Evolutionary conservation across 1,140 invertebrate species (phyloP).

Genomic region (Vollenhovia emeryi): DNA sequence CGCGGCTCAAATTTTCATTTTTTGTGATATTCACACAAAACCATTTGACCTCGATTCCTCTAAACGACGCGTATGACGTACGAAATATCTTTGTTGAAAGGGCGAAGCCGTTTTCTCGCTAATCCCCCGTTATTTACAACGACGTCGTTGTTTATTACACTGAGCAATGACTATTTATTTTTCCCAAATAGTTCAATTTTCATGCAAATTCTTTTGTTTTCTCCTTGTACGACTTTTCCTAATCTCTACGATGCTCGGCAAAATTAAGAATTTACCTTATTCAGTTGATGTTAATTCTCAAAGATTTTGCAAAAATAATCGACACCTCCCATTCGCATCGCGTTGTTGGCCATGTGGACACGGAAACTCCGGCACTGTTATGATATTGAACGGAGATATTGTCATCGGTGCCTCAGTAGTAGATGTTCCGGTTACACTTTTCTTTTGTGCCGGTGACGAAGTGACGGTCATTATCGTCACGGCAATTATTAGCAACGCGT

Average conservation of each 20-base stretch:
- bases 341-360: slow-evolving; percentile 8
- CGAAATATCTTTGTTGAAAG: slow-evolving; percentile 1
- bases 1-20: neutral
- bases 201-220: neutral
- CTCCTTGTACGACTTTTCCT: neutral
- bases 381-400: neutral
- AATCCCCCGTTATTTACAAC: neutral
- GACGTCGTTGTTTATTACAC: neutral
- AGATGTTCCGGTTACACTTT: neutral
- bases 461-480: neutral
- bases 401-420: neutral
- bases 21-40: slow-evolving; percentile 14
- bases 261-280: neutral
- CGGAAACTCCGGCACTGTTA: neutral
- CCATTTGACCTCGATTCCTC: slow-evolving; percentile 4
- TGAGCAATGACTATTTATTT: neutral
- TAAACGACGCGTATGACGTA: slow-evolving; percentile 1
- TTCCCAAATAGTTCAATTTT: neutral
- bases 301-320: neutral
- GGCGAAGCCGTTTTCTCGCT: neutral
- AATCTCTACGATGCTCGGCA: neutral
- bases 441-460: neutral
- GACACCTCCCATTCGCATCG: slow-evolving; percentile 6
- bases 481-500: neutral
- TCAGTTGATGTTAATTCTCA: neutral